Percentiles rank a stretch among this genome's conserved stretches.
These are phyloP conservation scores for Hymenochirus boettgeri DNA, from an alignment of 2,113 vertebrate genomes.

Conservation along the genomic window DNA sequence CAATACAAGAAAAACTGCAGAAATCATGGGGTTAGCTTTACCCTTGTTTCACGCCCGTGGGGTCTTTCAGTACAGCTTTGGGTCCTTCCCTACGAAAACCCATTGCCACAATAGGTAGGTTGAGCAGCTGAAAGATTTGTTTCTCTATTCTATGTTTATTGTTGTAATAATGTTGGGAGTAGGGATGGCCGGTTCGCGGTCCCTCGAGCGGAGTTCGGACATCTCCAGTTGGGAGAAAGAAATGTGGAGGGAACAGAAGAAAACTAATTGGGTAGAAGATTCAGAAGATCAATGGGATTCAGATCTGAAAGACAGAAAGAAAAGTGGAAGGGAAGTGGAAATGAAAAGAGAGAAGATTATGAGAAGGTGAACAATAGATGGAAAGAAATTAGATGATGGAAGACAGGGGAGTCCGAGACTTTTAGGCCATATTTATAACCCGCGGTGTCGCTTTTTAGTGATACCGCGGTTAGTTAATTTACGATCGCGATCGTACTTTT, in stretches of 20 bases:
- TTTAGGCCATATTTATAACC: no score
- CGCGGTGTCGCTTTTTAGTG: no score
- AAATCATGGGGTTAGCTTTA: constrained; percentile 80
- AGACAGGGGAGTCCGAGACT: neutral
- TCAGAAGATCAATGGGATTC: neutral
- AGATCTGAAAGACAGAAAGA: neutral
- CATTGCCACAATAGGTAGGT: constrained; percentile 82
- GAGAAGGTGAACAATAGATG: neutral
- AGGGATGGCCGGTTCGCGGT: no score
- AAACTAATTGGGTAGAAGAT: neutral
- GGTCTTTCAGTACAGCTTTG: constrained; percentile 90
- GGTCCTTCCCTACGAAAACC: constrained; percentile 83
- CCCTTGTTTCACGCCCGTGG: constrained; percentile 87
- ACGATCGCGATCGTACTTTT: no score
- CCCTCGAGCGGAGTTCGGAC: no score
- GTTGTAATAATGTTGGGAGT: no score
- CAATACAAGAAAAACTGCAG: constrained; percentile 72
- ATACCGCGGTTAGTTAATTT: no score
- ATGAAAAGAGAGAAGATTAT: neutral
- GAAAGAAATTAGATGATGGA: neutral
- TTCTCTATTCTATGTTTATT: no score
- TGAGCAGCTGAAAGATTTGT: no score
- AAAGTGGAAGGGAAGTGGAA: neutral
- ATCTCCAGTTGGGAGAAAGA: neutral
- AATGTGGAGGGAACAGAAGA: no score